Conservation (phyloP, 2,888 invertebrate genomes). For the Tetrapedia diversipes region DNA sequence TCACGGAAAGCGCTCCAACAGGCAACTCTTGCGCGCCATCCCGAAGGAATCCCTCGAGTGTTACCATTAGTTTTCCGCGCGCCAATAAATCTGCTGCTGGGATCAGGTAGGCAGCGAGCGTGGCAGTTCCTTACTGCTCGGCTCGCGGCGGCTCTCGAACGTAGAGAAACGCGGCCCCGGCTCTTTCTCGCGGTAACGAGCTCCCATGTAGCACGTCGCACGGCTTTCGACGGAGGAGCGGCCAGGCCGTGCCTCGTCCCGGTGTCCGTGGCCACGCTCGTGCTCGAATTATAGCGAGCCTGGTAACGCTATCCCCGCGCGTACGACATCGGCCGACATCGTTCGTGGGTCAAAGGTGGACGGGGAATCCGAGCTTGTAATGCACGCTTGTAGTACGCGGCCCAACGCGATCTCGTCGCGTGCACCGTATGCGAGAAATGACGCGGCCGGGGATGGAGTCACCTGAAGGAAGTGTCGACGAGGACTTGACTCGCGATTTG, state of each 20-base stretch:
- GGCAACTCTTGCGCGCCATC: slow-evolving; percentile 13
- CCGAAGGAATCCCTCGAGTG: slow-evolving; percentile 45
- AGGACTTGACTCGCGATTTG: no score
- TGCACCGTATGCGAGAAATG: slow-evolving; percentile 46
- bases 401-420: slow-evolving; percentile 41
- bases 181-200: slow-evolving; percentile 79
- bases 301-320: slow-evolving; percentile 50
- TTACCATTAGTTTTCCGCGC: slow-evolving; percentile 75
- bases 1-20: slow-evolving; percentile 7
- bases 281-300: slow-evolving; percentile 63
- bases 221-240: slow-evolving; percentile 73
- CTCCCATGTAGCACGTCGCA: slow-evolving; percentile 78
- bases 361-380: slow-evolving; percentile 57
- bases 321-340: slow-evolving; percentile 68
- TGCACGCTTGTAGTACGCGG: slow-evolving; percentile 57
- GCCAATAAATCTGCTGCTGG: slow-evolving; percentile 77
- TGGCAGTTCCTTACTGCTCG: slow-evolving; percentile 74
- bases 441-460: slow-evolving; percentile 9
- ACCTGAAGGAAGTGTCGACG: no score
- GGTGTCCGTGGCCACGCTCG: slow-evolving; percentile 35
- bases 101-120: slow-evolving; percentile 69
- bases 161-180: slow-evolving; percentile 65
- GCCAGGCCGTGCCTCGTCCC: slow-evolving; percentile 37
- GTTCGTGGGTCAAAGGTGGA: slow-evolving; percentile 65
- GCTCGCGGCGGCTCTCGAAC: slow-evolving; percentile 32